A percentile compares a stretch with the other conserved stretches of the same genome.
phyloP scores from a whole-genome alignment of 2,888 invertebrate species.

The Heliconius aoede region DNA sequence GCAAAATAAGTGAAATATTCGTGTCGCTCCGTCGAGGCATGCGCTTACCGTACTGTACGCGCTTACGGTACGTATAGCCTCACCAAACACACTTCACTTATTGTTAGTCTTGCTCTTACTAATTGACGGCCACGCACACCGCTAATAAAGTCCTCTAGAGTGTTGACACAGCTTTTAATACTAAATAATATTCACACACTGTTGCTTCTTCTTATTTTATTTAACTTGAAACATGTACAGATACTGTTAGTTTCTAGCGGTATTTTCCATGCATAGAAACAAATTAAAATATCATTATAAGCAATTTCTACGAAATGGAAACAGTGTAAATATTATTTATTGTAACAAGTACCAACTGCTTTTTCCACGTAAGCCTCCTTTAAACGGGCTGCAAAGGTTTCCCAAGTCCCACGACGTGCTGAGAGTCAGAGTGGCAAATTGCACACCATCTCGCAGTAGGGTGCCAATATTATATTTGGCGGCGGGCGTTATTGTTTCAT shows the following conservation, averaged over 20 bases:
- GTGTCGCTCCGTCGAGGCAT: slow-evolving; percentile 61
- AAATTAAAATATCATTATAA: slow-evolving; percentile 17
- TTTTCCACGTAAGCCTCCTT: slow-evolving; percentile 10
- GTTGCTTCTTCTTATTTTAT: not conserved
- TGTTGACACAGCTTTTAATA: slow-evolving; percentile 9
- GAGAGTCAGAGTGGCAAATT: slow-evolving; percentile 46
- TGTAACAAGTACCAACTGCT: slow-evolving; percentile 12
- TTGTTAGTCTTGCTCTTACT: slow-evolving; percentile 5
- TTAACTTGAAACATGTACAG: not conserved
- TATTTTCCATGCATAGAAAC: slow-evolving; percentile 19
- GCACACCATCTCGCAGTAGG: slow-evolving; percentile 43
- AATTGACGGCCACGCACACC: slow-evolving; percentile 18
- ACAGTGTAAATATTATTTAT: not conserved
- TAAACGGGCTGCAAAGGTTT: slow-evolving; percentile 40
- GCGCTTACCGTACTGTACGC: slow-evolving; percentile 65
- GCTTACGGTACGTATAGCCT: slow-evolving; percentile 44
- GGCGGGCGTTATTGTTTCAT: slow-evolving; percentile 31
- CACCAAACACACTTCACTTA: slow-evolving; percentile 16
- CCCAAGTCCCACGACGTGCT: slow-evolving; percentile 40
- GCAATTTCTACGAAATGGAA: slow-evolving; percentile 15
- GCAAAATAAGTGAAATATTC: slow-evolving; percentile 77
- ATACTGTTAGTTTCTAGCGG: slow-evolving; percentile 8
- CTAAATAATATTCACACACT: slow-evolving; percentile 4
- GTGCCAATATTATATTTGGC: slow-evolving; percentile 37
- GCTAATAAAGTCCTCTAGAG: slow-evolving; percentile 5